Evolutionary conservation across 37 sponge, comb jelly and placozoan species (phyloP), one percentile per base, ranked within the genome.

Genomic region (Diacarnus erythraeanus): DNA sequence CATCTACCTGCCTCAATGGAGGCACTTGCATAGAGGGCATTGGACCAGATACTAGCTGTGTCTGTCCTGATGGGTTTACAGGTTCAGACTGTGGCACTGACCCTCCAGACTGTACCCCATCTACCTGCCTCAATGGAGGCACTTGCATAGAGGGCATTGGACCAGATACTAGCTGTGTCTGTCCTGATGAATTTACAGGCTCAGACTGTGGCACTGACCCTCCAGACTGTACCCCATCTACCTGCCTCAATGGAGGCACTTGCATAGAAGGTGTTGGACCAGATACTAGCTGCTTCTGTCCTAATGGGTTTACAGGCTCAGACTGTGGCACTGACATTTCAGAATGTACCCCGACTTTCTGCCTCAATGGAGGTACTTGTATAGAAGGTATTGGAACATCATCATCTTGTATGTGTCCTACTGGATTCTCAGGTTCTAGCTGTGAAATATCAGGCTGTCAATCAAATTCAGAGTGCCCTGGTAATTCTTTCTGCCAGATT

Each of bases 321-420:
- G 64, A 69, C 23, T 76, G 77, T 59, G 25, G 25, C 12, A 35
- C n/a, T 6, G 77, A 76, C 20, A 8, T 74, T 2, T 27, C 26
- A 31, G 61, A 66, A 17, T 92, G 92, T 84, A 2, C 57, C 17
- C 0, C 0, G 1, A 38, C 39, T 26, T 66, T 75, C 17, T 92
- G 93, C 80, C 18, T 65, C 22, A 83, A 91, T 83, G 72, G 77
- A 57, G 87, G 87, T 4, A 82, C 81, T 18, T 92, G 92, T 65
- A 68, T 79, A 3, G 89, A 92, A 26, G 67, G 66, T 29, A 21
- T n/a, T 5, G 75, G 75, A 6, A 41, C 6, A 22, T 12, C 20
- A 3, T 42, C 39, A 1, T 2, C 30, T 17, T 86, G 86, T 71
- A 35, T 23, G 0, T 86, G 86, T 86, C 51, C 59, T 43, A 20